phyloP scores from a whole-genome alignment of 2,113 vertebrate species.

The Eulemur rufifrons region DNA sequence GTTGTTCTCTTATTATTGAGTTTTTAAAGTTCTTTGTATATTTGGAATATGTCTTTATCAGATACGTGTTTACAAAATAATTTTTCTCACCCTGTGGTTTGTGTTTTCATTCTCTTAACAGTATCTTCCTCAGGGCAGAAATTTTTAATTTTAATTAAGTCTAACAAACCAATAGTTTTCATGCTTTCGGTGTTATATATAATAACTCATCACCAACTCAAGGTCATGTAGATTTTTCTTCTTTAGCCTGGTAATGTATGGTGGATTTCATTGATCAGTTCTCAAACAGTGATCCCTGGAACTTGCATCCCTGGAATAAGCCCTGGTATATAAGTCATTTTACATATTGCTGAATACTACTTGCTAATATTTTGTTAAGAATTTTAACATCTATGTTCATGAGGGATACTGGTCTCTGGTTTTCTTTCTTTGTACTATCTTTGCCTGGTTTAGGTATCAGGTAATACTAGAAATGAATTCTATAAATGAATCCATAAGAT shows the following conservation, averaged over 20 bases:
- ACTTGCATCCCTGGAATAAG: not conserved
- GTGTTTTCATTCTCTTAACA: not conserved
- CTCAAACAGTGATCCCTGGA: not conserved
- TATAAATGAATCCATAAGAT: not conserved
- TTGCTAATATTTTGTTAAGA: not conserved
- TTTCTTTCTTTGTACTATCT: not conserved
- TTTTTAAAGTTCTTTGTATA: not conserved
- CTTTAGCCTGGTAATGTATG: not conserved
- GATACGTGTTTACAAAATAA: not conserved
- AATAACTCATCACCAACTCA: not conserved
- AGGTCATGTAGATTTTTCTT: not conserved
- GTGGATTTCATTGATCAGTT: not conserved
- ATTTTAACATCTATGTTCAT: not conserved
- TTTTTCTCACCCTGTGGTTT: not conserved
- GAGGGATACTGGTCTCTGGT: not conserved
- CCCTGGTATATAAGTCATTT: not conserved
- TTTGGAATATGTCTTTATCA: not conserved
- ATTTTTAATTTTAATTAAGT: not conserved
- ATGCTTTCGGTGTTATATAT: not conserved
- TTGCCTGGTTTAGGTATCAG: not conserved
- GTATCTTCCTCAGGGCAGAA: not conserved
- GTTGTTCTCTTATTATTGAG: not conserved
- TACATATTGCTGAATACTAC: not conserved
- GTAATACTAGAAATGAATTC: not conserved
- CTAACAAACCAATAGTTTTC: not conserved